Evolutionary conservation across 2,888 invertebrate species (phyloP).

Genomic region (Catotricha subobsoleta): DNA sequence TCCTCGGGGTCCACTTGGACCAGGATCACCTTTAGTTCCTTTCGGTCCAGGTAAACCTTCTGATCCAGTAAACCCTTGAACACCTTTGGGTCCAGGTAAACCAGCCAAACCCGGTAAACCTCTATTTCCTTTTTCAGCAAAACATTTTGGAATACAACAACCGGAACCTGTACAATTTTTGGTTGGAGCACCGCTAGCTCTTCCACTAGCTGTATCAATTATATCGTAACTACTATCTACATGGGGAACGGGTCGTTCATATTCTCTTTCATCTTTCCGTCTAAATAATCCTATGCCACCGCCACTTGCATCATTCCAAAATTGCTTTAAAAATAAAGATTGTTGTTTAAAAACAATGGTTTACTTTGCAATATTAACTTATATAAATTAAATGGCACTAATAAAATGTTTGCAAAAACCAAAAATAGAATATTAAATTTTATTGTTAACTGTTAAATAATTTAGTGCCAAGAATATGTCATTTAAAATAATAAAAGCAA

Average conservation of each 20-base stretch:
- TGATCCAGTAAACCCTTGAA: constrained; percentile 49
- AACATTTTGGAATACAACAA: constrained; percentile 68
- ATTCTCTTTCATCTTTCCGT: constrained; percentile 14
- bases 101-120: constrained; percentile 60
- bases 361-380: too few relatives aligned
- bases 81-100: constrained; percentile 45
- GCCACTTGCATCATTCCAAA: constrained; percentile 24
- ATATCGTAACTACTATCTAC: constrained; percentile 24
- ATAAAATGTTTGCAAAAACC: too few relatives aligned
- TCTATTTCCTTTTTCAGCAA: constrained; percentile 71
- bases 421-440: too few relatives aligned
- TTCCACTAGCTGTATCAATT: constrained; percentile 21
- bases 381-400: too few relatives aligned
- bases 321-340: constrained; percentile 23
- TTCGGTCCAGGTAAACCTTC: constrained; percentile 78
- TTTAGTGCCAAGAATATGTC: too few relatives aligned
- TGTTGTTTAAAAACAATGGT: background rate
- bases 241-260: constrained; percentile 13
- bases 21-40: constrained; percentile 75
- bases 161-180: constrained; percentile 47
- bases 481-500: too few relatives aligned
- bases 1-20: constrained; percentile 63
- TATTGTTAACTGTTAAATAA: too few relatives aligned
- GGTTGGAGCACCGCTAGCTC: constrained; percentile 24
- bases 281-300: constrained; percentile 17